Conservation (phyloP, 2,888 invertebrate genomes). For the Andricus curvator region DNA sequence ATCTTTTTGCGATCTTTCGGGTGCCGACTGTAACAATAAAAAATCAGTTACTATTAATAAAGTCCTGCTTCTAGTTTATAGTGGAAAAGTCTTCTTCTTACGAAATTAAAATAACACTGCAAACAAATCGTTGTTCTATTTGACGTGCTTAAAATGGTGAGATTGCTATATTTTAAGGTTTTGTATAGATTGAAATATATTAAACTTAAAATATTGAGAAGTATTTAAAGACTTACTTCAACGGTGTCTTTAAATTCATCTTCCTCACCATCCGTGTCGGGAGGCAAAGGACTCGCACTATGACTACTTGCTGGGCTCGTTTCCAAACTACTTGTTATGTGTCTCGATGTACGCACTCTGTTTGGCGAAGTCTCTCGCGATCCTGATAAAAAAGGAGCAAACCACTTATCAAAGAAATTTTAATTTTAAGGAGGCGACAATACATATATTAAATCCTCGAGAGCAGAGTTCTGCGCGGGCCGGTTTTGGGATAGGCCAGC, state of each 20-base stretch:
- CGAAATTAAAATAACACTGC: too few relatives aligned
- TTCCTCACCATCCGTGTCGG: constrained; percentile 83
- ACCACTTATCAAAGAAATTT: not conserved
- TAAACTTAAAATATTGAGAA: not conserved
- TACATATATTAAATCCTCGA: too few relatives aligned
- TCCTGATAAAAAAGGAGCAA: constrained; percentile 73
- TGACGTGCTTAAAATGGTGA: too few relatives aligned
- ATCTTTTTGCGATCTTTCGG: constrained; percentile 70
- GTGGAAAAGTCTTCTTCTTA: too few relatives aligned
- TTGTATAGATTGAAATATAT: too few relatives aligned
- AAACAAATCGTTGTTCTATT: too few relatives aligned
- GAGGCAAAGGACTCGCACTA: constrained; percentile 78
- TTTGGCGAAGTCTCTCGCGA: constrained; percentile 87
- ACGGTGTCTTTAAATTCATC: constrained; percentile 91
- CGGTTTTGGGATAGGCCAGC: too few relatives aligned
- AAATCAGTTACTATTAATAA: not conserved
- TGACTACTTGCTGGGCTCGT: constrained; percentile 77
- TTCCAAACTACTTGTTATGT: constrained; percentile 77
- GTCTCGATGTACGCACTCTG: constrained; percentile 76
- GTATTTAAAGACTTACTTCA: constrained; percentile 81
- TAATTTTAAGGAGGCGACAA: too few relatives aligned
- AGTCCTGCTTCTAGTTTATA: too few relatives aligned
- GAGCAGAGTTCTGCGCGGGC: too few relatives aligned
- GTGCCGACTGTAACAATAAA: constrained; percentile 65
- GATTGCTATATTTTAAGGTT: too few relatives aligned